These are phyloP conservation scores for Corydoras sp. DNA, from an alignment of 2,113 vertebrate genomes.

Conservation along the genomic window DNA sequence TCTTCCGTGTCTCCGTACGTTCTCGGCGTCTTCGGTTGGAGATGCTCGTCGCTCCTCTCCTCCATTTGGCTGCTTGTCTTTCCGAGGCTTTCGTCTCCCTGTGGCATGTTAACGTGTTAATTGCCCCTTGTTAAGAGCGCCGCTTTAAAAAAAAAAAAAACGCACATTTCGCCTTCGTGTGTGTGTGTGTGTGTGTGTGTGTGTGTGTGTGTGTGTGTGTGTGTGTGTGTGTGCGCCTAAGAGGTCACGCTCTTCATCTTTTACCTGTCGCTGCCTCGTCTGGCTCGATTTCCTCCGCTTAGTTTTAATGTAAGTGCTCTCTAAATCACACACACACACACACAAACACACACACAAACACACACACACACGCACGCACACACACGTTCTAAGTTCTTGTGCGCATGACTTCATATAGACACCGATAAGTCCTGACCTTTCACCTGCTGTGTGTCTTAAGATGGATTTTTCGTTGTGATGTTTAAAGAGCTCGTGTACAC, in stretches of 20 bases:
- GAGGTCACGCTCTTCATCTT: slow-evolving; percentile 5
- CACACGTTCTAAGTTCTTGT: no score
- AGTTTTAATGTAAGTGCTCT: no score
- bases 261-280: slow-evolving; percentile 41
- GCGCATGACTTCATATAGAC: no score
- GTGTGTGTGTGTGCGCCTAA: slow-evolving; percentile 29
- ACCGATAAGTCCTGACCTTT: no score
- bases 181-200: slow-evolving; percentile 30
- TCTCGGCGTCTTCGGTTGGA: slow-evolving; percentile 20
- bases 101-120: slow-evolving; percentile 45
- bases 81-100: slow-evolving; percentile 39
- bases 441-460: no score
- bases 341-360: no score
- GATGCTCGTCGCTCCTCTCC: slow-evolving; percentile 31
- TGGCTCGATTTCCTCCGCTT: slow-evolving; percentile 33
- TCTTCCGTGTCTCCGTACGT: slow-evolving; percentile 1
- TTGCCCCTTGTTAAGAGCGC: slow-evolving; percentile 45
- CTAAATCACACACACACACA: no score
- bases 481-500: no score
- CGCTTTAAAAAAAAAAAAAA: slow-evolving; percentile 39
- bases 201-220: slow-evolving; percentile 35
- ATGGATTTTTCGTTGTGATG: no score
- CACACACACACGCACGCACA: no score
- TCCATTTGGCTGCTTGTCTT: slow-evolving; percentile 45
- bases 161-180: slow-evolving; percentile 23